Percentiles rank a stretch among this genome's conserved stretches.
These are phyloP conservation scores for Drosophila sproati DNA, from an alignment of 1,140 invertebrate species.

Conservation along the genomic window DNA sequence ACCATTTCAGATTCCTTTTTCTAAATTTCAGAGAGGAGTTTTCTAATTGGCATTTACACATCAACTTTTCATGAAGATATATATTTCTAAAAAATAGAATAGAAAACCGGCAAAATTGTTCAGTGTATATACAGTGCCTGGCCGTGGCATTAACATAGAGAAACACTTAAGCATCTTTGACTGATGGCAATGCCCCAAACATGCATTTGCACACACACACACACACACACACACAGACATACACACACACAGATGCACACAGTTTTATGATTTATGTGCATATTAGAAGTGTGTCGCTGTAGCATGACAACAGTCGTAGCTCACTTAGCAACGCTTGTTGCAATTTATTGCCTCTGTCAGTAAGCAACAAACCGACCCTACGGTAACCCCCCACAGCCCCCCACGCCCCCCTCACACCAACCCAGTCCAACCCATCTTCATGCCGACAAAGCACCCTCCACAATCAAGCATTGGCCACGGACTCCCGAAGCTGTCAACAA, in stretches of 20 bases:
- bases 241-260: slow-evolving; percentile 3
- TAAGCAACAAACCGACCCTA: too few species aligned
- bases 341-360: slow-evolving; percentile 58
- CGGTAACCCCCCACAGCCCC: not conserved
- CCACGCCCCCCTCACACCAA: not conserved
- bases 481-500: slow-evolving; percentile 50
- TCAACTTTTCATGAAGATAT: too few species aligned
- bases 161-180: slow-evolving; percentile 78
- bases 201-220: slow-evolving; percentile 50
- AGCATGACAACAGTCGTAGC: slow-evolving; percentile 50
- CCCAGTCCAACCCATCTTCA: too few species aligned
- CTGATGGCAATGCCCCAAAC: slow-evolving; percentile 62
- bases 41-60: too few species aligned
- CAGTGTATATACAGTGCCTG: slow-evolving; percentile 6
- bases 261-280: slow-evolving; percentile 67
- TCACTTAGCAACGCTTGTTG: slow-evolving; percentile 58
- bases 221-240: slow-evolving; percentile 18
- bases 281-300: slow-evolving; percentile 38
- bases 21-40: too few species aligned
- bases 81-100: too few species aligned
- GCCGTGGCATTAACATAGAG: slow-evolving; percentile 68
- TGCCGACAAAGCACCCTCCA: too few species aligned
- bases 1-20: too few species aligned
- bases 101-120: not conserved
- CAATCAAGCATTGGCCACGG: not conserved